Conservation (phyloP, 2,888 invertebrate genomes). For the Torymus aiolomorphi region DNA sequence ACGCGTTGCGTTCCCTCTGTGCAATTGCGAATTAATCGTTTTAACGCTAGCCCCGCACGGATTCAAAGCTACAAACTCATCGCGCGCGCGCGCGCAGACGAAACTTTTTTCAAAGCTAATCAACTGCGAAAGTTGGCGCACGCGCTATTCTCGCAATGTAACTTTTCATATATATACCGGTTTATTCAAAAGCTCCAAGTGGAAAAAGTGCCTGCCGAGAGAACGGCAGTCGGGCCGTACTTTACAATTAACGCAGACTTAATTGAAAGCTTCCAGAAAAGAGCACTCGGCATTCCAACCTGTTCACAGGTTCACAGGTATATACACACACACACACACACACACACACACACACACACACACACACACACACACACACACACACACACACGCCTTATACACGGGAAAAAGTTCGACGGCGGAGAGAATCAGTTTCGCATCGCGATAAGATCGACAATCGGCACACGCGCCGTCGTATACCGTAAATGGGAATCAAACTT, state of each 20-base stretch:
- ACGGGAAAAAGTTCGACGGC: constrained; percentile 2
- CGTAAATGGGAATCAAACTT: constrained; percentile 48
- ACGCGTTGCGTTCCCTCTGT: too few relatives aligned
- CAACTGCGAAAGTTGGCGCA: too few relatives aligned
- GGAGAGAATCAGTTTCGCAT: constrained; percentile 46
- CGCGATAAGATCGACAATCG: constrained; percentile 30
- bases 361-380: background rate
- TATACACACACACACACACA: background rate
- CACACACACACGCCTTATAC: background rate
- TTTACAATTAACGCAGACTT: constrained; percentile 25
- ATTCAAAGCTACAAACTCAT: too few relatives aligned
- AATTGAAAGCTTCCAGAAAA: constrained; percentile 24
- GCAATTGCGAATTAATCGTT: too few relatives aligned
- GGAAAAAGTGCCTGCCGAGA: background rate
- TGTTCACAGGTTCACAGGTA: background rate
- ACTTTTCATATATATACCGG: too few relatives aligned
- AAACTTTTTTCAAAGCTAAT: too few relatives aligned
- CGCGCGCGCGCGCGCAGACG: too few relatives aligned
- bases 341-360: background rate
- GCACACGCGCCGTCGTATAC: background rate
- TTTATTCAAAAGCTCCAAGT: too few relatives aligned
- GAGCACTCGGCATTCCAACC: background rate
- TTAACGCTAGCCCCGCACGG: too few relatives aligned
- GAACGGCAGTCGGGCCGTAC: background rate
- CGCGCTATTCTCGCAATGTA: too few relatives aligned